Conservation (phyloP, 2,888 invertebrate genomes). For the Hartigia nigra region DNA sequence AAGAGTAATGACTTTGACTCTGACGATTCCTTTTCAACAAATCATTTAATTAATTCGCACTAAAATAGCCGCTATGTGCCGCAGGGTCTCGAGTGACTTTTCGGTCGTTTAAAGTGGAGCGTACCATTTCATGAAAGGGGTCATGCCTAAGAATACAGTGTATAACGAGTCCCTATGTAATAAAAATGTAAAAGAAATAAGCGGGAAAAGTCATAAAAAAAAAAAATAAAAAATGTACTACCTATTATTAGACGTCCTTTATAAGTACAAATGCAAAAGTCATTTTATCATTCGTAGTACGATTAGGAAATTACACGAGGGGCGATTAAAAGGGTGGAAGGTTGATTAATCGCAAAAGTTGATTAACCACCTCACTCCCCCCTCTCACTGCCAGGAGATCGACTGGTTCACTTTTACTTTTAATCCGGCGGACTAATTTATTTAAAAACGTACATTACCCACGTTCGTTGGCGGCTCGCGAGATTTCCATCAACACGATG, state of each 20-base stretch:
- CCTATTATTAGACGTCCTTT: neutral
- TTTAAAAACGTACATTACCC: neutral
- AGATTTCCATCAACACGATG: neutral
- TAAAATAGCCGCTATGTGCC: slow-evolving; percentile 12
- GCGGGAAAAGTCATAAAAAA: neutral
- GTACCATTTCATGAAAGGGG: neutral
- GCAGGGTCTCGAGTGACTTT: neutral
- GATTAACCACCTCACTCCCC: neutral
- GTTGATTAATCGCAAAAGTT: neutral
- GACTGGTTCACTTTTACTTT: neutral
- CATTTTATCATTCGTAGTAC: neutral
- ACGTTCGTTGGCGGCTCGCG: neutral
- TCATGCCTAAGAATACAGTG: neutral
- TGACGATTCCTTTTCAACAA: slow-evolving; percentile 6
- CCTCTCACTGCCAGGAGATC: neutral
- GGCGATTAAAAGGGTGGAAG: neutral
- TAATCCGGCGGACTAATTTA: neutral
- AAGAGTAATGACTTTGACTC: slow-evolving; percentile 26
- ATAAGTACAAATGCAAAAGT: neutral
- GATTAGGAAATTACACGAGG: neutral
- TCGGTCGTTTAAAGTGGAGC: neutral
- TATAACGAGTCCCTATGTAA: neutral
- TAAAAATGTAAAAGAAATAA: neutral
- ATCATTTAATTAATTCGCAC: slow-evolving; percentile 23
- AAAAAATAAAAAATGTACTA: neutral